Base-by-base conservation (phyloP, 2,888 invertebrate species). In the Hypolimnas misippus region DNA sequence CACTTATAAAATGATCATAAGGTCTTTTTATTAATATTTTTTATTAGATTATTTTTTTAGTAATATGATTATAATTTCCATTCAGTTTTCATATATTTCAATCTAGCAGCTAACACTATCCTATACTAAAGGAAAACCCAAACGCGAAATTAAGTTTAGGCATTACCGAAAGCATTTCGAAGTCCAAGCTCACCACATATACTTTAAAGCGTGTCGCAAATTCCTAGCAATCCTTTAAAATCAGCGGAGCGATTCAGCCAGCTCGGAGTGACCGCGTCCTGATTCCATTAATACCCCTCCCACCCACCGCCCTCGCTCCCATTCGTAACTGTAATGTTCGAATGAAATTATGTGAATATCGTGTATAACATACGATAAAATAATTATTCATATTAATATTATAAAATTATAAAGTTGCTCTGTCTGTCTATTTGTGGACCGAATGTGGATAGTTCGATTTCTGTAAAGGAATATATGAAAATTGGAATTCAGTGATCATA, bases 171-270 rank as follows among this genome's bases (percentile, higher is more conserved):
- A 72, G 69, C 69, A 67, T 72, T 72, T 66, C 62, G 51, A 70
- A 70, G 81, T 82, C 75, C 67, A 66, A 72, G 65, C 76, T 72
- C 70, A 73, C 83, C 79, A 76, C 81, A 66, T 72, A 74, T 77
- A 79, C 78, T 80, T 76, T 61, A 63, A 54, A 63, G 74, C 73
- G 78, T 74, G 71, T 77, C 69, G 75, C 75, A 78, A 81, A 82
- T 84, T 81, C 78, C 81, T 73, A 70, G 74, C 73, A 81, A 86
- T 86, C 84, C 84, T 83, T 82, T 87, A 79, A 84, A 84, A 83
- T 84, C 84, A 78, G 74, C 77, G 76, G 61, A 77, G 78, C 79
- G 76, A 80, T 82, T 75, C 76, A 76, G 75, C 71, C 69, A 63
- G 70, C 76, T 73, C 65, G 64, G 74, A 80, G 77, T 82, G 83